Evolutionary conservation across 2,113 vertebrate species (phyloP).

Genomic region (Seriola aureovittata): DNA sequence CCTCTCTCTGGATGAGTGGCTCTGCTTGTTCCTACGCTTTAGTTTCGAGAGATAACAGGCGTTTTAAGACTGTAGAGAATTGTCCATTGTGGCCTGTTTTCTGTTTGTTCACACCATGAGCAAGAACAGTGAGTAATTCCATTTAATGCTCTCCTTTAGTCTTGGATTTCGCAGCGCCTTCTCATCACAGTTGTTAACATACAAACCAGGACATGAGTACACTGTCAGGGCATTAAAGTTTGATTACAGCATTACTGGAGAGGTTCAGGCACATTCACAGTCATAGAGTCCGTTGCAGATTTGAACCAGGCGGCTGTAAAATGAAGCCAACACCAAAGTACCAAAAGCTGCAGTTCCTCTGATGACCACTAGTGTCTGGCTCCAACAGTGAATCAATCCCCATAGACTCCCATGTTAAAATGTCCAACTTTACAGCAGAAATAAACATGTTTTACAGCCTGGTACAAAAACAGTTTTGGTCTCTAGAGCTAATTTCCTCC

Average conservation of each 20-base stretch:
- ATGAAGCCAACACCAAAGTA: too few relatives aligned
- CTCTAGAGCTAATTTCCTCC: too few relatives aligned
- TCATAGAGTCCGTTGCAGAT: neutral
- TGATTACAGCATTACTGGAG: neutral
- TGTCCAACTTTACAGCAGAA: too few relatives aligned
- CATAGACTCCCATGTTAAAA: too few relatives aligned
- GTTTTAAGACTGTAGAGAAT: neutral
- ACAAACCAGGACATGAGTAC: neutral
- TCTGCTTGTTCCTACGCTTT: neutral
- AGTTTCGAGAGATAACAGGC: neutral
- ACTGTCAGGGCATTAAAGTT: constrained; percentile 13
- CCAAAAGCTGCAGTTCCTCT: too few relatives aligned
- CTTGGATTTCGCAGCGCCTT: neutral
- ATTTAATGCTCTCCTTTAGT: neutral
- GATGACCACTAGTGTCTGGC: too few relatives aligned
- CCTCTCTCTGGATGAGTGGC: neutral
- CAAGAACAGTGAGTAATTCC: neutral
- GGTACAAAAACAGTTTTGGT: too few relatives aligned
- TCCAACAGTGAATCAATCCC: too few relatives aligned
- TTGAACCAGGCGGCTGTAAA: too few relatives aligned
- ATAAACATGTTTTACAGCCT: too few relatives aligned
- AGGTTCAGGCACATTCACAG: neutral
- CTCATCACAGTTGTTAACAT: neutral
- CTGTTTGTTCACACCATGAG: neutral
- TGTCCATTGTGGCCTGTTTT: neutral